Conservation (phyloP, 2,113 vertebrate species). For the Amia ocellicauda region DNA sequence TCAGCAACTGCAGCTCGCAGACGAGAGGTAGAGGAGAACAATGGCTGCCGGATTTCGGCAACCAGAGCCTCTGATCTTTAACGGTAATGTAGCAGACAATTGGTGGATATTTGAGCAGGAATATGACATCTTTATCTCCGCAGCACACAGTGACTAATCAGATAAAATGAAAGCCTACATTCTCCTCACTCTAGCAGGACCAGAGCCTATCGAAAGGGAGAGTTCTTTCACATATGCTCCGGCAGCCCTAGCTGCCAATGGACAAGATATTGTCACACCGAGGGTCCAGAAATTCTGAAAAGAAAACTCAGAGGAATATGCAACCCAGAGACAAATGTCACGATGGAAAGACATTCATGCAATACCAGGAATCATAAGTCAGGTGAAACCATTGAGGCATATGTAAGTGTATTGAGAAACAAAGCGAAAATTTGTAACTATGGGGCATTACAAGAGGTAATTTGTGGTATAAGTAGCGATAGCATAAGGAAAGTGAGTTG, state of each 20-base stretch:
- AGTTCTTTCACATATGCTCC: constrained; percentile 2
- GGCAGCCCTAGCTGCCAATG: neutral
- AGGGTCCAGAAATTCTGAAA: constrained; percentile 9
- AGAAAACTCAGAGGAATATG: constrained; percentile 17
- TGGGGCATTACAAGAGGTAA: constrained; percentile 7
- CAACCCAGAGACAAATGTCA: constrained; percentile 16
- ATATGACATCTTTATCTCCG: neutral
- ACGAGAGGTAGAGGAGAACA: neutral
- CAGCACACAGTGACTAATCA: too few species aligned
- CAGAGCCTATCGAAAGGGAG: too few species aligned
- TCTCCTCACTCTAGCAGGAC: too few species aligned
- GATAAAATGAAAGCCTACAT: too few species aligned
- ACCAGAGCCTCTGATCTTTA: neutral
- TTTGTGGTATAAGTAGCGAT: constrained; percentile 20
- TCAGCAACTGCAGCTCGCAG: neutral
- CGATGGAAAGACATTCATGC: constrained; percentile 18
- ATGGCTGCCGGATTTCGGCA: constrained; percentile 1
- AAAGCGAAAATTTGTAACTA: constrained; percentile 11
- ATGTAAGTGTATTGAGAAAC: constrained; percentile 19
- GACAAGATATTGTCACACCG: neutral
- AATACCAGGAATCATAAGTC: constrained; percentile 24
- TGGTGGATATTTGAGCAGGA: neutral
- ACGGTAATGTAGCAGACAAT: neutral
- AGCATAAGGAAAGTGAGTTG: constrained; percentile 10
- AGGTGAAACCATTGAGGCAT: constrained; percentile 13